A percentile compares a stretch with the other conserved stretches of the same genome.
Evolutionary conservation across 2,113 vertebrate genomes (phyloP).

Genomic region (Melanotaenia duboulayi): DNA sequence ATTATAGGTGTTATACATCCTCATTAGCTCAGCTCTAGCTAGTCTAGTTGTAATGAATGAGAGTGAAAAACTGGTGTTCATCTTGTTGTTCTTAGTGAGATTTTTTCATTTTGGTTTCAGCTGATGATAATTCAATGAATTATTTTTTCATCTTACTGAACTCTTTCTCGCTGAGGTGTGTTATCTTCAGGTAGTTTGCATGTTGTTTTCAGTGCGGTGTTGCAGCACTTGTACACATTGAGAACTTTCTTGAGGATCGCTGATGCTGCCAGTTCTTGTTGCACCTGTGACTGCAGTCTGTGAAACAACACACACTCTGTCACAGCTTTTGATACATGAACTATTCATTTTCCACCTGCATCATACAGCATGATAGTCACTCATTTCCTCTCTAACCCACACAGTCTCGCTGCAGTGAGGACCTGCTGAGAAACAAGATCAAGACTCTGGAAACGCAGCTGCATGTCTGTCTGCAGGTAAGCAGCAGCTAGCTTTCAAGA

Average conservation of each 20-base stretch:
- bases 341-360: slow-evolving; percentile 53
- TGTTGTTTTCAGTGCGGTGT: background rate
- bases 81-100: background rate
- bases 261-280: slow-evolving; percentile 24
- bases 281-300: slow-evolving; percentile 27
- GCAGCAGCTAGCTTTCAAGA: background rate
- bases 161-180: slow-evolving; percentile 32
- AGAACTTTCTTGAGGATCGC: slow-evolving; percentile 10
- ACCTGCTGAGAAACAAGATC: slow-evolving; percentile 89
- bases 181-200: background rate
- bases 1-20: slow-evolving; percentile 31
- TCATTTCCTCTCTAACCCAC: slow-evolving; percentile 80
- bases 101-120: background rate
- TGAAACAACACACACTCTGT: slow-evolving; percentile 22
- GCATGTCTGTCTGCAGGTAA: slow-evolving; percentile 91
- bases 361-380: slow-evolving; percentile 44
- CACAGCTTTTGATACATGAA: slow-evolving; percentile 36
- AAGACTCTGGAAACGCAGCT: slow-evolving; percentile 90
- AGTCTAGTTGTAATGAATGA: slow-evolving; percentile 31
- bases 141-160: slow-evolving; percentile 21
- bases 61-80: slow-evolving; percentile 1
- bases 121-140: background rate
- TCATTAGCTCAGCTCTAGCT: slow-evolving; percentile 12
- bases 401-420: slow-evolving; percentile 92
- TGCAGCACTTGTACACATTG: background rate